These are phyloP conservation scores for Triplophysa siluroides DNA, from an alignment of 2,113 vertebrate genomes.

Conservation along the genomic window DNA sequence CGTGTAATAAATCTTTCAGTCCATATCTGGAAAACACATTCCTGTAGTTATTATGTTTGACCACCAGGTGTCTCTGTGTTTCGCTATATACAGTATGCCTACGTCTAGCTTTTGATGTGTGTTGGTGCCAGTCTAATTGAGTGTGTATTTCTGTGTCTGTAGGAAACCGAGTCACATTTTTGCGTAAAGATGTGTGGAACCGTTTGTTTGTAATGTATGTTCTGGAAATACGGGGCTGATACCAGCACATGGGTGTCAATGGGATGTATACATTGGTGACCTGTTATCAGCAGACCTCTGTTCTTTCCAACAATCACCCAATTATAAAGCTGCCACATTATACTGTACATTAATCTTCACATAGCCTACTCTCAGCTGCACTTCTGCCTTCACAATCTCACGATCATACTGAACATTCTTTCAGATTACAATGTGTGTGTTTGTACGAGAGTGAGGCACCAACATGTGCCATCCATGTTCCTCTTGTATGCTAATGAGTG, in stretches of 20 bases:
- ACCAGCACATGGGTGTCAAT: neutral
- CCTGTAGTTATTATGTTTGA: slow-evolving; percentile 20
- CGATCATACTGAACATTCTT: slow-evolving; percentile 29
- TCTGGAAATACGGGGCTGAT: slow-evolving; percentile 2
- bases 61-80: slow-evolving; percentile 59
- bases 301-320: slow-evolving; percentile 29
- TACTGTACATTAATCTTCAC: slow-evolving; percentile 13
- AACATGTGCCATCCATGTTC: slow-evolving; percentile 11
- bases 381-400: neutral
- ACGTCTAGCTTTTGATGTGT: neutral
- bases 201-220: neutral
- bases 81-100: neutral
- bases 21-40: neutral
- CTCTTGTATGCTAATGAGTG: neutral
- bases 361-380: slow-evolving; percentile 22
- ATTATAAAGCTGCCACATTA: slow-evolving; percentile 21
- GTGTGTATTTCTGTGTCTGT: slow-evolving; percentile 4
- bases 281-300: slow-evolving; percentile 5
- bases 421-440: neutral
- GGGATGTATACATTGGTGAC: slow-evolving; percentile 28
- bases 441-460: slow-evolving; percentile 1
- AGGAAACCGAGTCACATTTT: neutral
- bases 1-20: neutral
- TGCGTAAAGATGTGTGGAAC: slow-evolving; percentile 15
- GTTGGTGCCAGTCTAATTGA: neutral